Percentiles rank a stretch among this genome's conserved stretches.
phyloP scores from a whole-genome alignment of 1,140 invertebrate species.

The Metopolophium dirhodum region DNA sequence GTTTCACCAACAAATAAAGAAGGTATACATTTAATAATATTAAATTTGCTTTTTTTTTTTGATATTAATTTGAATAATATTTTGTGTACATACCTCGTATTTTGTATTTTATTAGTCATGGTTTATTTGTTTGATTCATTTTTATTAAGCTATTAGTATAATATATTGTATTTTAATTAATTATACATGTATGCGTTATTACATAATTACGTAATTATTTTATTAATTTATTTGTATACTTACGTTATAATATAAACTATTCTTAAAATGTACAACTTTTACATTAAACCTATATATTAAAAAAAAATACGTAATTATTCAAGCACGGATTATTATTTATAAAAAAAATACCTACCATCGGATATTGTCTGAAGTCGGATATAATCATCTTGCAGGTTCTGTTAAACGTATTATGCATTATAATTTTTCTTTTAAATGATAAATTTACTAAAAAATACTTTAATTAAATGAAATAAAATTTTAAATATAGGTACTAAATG shows the following conservation, averaged over 20 bases:
- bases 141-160: neutral
- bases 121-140: neutral
- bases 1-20: neutral
- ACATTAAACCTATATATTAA: neutral
- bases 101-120: neutral
- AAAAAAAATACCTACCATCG: neutral
- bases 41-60: neutral
- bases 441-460: neutral
- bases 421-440: neutral
- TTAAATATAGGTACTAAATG: neutral
- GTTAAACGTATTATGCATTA: neutral
- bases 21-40: neutral
- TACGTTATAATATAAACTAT: neutral
- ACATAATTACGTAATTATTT: neutral
- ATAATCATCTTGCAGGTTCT: neutral
- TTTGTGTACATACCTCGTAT: neutral
- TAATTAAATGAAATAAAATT: neutral
- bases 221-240: neutral
- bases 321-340: neutral
- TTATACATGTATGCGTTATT: too few relatives aligned
- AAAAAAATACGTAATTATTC: neutral
- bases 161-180: neutral
- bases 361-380: neutral
- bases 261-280: neutral
- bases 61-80: neutral